Percentiles rank a stretch among this genome's conserved stretches.
Conservation (phyloP, 2,113 vertebrate genomes). For the Vicugna pacos region DNA sequence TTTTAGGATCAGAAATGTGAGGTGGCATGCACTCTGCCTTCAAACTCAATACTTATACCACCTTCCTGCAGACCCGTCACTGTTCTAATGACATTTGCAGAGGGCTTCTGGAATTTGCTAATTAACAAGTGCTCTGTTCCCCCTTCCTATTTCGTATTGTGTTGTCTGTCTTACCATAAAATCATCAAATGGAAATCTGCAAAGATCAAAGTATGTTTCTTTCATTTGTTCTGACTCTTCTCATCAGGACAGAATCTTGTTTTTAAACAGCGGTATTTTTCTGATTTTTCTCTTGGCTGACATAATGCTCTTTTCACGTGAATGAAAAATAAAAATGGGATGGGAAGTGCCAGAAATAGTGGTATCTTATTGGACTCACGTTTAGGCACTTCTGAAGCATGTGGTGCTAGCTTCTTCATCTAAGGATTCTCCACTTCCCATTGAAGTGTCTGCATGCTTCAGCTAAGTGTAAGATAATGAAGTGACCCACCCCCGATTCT, state of each 20-base stretch:
- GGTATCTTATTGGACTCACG: background rate
- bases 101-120: conserved; percentile 27
- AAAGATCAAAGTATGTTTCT: background rate
- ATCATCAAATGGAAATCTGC: conserved; percentile 3
- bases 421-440: background rate
- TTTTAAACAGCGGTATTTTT: conserved; percentile 10
- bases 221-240: conserved; percentile 30
- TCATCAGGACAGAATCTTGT: conserved; percentile 15
- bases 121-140: background rate
- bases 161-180: conserved; percentile 38
- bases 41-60: background rate
- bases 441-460: background rate
- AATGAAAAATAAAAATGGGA: background rate
- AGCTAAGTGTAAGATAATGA: background rate
- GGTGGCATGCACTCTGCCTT: background rate
- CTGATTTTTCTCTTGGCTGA: conserved; percentile 15
- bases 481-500: background rate
- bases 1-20: background rate
- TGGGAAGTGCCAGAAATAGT: conserved; percentile 5
- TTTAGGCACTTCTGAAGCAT: background rate
- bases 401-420: background rate
- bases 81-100: background rate
- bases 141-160: background rate
- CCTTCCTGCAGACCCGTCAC: background rate
- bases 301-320: background rate